Evolutionary conservation across 92 coral and sea anemone species (phyloP).

Genomic region (Paragorgia papillata): DNA sequence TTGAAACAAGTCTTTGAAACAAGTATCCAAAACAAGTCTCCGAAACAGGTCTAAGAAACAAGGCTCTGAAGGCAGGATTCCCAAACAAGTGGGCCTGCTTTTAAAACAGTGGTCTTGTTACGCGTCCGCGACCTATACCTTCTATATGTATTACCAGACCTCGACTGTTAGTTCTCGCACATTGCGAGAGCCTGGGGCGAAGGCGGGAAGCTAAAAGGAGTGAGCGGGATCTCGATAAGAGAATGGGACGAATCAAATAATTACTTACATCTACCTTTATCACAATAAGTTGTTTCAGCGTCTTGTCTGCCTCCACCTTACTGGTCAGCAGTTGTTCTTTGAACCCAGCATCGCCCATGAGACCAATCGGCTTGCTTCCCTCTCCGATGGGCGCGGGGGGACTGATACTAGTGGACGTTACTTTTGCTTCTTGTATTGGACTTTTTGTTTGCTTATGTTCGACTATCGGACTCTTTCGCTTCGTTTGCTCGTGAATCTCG

Average conservation of each 20-base stretch:
- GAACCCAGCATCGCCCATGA: background rate
- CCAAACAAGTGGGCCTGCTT: too few relatives aligned
- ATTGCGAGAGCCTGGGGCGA: too few relatives aligned
- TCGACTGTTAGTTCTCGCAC: too few relatives aligned
- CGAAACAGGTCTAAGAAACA: too few relatives aligned
- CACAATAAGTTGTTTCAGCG: constrained; percentile 32
- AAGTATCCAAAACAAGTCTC: too few relatives aligned
- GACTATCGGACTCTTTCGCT: background rate
- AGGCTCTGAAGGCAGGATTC: too few relatives aligned
- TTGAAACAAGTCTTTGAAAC: too few relatives aligned
- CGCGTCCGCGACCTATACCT: too few relatives aligned
- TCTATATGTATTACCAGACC: too few relatives aligned
- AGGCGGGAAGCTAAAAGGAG: too few relatives aligned
- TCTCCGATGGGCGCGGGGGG: constrained; percentile 3
- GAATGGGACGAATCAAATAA: background rate
- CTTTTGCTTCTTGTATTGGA: background rate
- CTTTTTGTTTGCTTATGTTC: background rate
- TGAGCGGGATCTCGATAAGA: too few relatives aligned
- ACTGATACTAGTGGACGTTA: constrained; percentile 10
- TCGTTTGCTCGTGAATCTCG: background rate
- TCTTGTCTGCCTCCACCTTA: constrained; percentile 29
- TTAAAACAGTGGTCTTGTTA: too few relatives aligned
- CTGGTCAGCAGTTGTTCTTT: constrained; percentile 26
- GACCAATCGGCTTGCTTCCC: background rate
- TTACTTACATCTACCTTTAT: constrained; percentile 44